phyloP scores from a whole-genome alignment of 2,888 invertebrate genomes.

The Pollenia amentaria region DNA sequence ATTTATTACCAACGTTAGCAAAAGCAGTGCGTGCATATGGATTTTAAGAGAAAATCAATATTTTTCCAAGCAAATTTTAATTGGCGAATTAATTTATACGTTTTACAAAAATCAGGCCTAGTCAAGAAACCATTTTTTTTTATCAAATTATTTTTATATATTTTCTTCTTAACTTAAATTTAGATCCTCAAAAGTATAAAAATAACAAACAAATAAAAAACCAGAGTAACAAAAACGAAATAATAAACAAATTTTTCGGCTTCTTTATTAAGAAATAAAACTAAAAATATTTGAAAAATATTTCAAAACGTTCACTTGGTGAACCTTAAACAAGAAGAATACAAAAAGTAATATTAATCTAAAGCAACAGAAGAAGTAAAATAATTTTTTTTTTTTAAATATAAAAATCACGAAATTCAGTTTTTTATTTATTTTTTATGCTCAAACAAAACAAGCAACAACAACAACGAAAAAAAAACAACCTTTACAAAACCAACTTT shows the following conservation, averaged over 20 bases:
- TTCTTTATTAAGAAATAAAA: slow-evolving; percentile 51
- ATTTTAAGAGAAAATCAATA: too few species aligned
- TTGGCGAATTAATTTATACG: not conserved
- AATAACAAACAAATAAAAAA: slow-evolving; percentile 18
- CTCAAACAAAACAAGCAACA: slow-evolving; percentile 34
- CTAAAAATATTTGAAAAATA: slow-evolving; percentile 29
- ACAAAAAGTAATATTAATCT: slow-evolving; percentile 56
- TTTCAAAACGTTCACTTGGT: slow-evolving; percentile 58
- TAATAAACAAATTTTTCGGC: slow-evolving; percentile 32
- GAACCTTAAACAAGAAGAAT: slow-evolving; percentile 51
- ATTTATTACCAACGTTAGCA: too few species aligned
- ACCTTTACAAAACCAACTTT: slow-evolving; percentile 38
- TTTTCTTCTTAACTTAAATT: slow-evolving; percentile 22
- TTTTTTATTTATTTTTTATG: slow-evolving; percentile 23
- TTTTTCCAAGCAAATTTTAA: too few species aligned
- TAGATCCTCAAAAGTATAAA: slow-evolving; percentile 36
- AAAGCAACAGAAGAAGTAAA: slow-evolving; percentile 45
- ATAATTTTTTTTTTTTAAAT: slow-evolving; percentile 6
- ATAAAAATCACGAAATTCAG: slow-evolving; percentile 53
- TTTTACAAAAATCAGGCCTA: not conserved
- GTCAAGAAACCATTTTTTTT: not conserved
- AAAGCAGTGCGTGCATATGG: too few species aligned
- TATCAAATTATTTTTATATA: not conserved
- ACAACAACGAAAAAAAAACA: slow-evolving; percentile 8
- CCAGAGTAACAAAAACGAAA: slow-evolving; percentile 34